Conservation (phyloP, 2,113 vertebrate genomes). For the Melanerpes formicivorus region DNA sequence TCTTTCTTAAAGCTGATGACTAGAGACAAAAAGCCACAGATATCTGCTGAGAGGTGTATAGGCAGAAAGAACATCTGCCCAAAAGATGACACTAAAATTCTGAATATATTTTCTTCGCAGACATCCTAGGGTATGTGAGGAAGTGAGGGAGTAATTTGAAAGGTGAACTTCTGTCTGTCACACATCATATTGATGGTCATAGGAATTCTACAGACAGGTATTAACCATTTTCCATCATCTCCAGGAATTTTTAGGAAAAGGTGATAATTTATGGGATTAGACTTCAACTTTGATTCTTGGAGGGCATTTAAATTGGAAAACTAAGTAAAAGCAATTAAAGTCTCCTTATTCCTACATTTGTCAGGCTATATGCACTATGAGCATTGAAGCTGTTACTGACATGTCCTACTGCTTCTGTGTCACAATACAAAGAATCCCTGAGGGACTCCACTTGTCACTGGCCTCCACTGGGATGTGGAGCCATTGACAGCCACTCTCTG, state of each 20-base stretch:
- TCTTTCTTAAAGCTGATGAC: slow-evolving; percentile 10
- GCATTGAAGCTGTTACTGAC: background rate
- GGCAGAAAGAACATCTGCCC: slow-evolving; percentile 19
- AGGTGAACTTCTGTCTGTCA: background rate
- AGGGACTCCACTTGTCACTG: no score
- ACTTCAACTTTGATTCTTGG: background rate
- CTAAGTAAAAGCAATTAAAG: background rate
- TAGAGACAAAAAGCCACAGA: background rate
- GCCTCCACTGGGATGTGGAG: no score
- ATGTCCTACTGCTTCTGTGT: background rate
- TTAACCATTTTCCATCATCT: background rate
- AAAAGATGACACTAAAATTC: slow-evolving; percentile 12
- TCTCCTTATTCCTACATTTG: background rate
- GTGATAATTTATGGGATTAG: background rate
- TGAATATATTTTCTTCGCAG: slow-evolving; percentile 2
- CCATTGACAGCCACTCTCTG: no score
- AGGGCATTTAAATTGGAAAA: background rate
- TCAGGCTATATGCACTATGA: accelerated
- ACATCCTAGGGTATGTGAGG: background rate
- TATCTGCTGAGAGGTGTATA: background rate
- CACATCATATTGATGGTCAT: background rate
- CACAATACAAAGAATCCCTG: background rate
- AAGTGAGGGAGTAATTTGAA: background rate
- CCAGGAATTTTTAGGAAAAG: background rate
- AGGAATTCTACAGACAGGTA: background rate